A percentile compares a stretch with the other conserved stretches of the same genome.
These are phyloP conservation scores for Oryzias dopingdopingensis DNA, from an alignment of 2,797 vertebrate species.

Conservation along the genomic window DNA sequence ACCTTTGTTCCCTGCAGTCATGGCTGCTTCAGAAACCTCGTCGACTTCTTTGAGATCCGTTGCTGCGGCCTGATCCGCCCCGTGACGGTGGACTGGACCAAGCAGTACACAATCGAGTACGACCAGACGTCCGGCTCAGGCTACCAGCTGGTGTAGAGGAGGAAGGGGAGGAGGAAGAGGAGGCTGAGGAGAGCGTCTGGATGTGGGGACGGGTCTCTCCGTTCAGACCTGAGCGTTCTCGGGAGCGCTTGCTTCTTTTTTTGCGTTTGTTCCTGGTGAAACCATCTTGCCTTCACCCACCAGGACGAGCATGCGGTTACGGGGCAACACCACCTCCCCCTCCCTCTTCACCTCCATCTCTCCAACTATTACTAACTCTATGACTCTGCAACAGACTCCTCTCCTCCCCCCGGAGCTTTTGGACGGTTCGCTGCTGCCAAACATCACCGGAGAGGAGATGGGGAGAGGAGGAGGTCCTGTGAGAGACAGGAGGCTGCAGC, in stretches of 20 bases:
- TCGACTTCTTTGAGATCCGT: conserved; percentile 98
- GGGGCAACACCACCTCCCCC: conserved; percentile 72
- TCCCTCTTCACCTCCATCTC: conserved; percentile 44
- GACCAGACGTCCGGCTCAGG: conserved; percentile 96
- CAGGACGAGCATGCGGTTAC: conserved; percentile 90
- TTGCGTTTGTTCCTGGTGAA: conserved; percentile 29
- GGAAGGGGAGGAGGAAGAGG: conserved; percentile 7
- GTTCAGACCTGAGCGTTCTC: conserved; percentile 63
- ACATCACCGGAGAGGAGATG: conserved; percentile 68
- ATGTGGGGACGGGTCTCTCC: not conserved
- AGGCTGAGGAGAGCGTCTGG: no score
- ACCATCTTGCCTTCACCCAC: conserved; percentile 77
- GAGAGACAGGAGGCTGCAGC: conserved; percentile 44
- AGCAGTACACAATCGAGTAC: conserved; percentile 98
- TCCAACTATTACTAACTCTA: conserved; percentile 44
- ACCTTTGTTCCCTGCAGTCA: conserved; percentile 76
- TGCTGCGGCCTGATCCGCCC: conserved; percentile 98
- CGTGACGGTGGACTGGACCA: conserved; percentile 94
- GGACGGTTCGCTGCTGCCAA: conserved; percentile 89
- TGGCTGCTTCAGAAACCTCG: conserved; percentile 94
- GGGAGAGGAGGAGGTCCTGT: conserved; percentile 30
- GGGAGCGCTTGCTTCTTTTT: conserved; percentile 74
- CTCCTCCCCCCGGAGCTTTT: conserved; percentile 48
- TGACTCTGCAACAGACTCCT: conserved; percentile 21
- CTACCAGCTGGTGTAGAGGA: conserved; percentile 95